A percentile compares a stretch with the other conserved stretches of the same genome.
Conservation (phyloP, 2,888 invertebrate species). For the Geophilus truncorum region DNA sequence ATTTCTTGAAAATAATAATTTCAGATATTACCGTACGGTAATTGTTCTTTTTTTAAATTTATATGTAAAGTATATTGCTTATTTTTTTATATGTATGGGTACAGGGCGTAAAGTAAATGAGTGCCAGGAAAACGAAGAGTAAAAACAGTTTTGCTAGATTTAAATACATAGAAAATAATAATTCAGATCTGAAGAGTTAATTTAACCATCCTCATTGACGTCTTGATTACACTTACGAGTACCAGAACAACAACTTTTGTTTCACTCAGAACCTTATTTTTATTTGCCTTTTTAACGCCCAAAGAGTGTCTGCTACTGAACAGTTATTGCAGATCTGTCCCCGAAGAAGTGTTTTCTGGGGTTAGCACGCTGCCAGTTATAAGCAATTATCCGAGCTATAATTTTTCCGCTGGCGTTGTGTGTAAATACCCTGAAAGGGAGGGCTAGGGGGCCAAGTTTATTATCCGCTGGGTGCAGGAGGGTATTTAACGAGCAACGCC, state of each 20-base stretch:
- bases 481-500: conserved; percentile 25
- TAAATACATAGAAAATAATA: too few species aligned
- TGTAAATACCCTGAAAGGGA: not conserved
- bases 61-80: too few species aligned
- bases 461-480: conserved; percentile 1
- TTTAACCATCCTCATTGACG: not conserved
- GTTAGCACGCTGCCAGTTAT: not conserved
- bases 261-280: not conserved
- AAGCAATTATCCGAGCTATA: not conserved
- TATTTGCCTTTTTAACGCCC: not conserved
- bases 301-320: not conserved
- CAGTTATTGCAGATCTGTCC: not conserved
- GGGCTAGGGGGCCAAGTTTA: not conserved
- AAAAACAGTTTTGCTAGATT: too few species aligned
- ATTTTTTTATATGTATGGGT: too few species aligned
- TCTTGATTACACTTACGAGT: too few species aligned
- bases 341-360: not conserved
- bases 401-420: not conserved
- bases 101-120: too few species aligned
- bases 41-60: too few species aligned
- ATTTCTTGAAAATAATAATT: too few species aligned
- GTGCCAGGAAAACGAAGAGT: too few species aligned
- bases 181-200: too few species aligned
- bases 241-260: too few species aligned
- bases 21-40: too few species aligned